Percentiles rank a stretch among this genome's conserved stretches.
phyloP scores from a whole-genome alignment of 2,113 vertebrate genomes.

The Paracanthobrama guichenoti region DNA sequence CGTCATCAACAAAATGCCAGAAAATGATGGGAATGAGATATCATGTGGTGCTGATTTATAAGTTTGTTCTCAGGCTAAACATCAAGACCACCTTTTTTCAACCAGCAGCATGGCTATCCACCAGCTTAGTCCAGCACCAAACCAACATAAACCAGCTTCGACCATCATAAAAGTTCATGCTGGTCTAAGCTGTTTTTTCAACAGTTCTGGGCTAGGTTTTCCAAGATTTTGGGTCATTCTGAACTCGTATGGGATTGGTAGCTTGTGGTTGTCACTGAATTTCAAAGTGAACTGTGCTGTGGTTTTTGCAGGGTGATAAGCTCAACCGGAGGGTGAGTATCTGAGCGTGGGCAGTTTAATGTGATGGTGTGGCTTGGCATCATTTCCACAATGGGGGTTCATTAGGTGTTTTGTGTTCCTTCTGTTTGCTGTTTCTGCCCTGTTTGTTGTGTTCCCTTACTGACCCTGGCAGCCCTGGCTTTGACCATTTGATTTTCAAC shows the following conservation, averaged over 20 bases:
- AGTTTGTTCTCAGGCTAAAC: neutral
- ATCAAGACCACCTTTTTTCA: neutral
- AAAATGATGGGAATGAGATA: too few species aligned
- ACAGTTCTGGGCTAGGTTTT: neutral
- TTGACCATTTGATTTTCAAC: conserved; percentile 40
- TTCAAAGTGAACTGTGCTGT: conserved; percentile 68
- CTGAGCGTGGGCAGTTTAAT: conserved; percentile 73
- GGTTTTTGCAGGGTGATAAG: conserved; percentile 99
- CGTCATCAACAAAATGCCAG: too few species aligned
- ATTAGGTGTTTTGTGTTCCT: conserved; percentile 48
- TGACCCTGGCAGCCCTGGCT: conserved; percentile 54
- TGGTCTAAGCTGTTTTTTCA: conserved; percentile 5
- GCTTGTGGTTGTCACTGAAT: conserved; percentile 47
- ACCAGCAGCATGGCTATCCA: neutral
- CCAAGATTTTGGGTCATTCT: neutral
- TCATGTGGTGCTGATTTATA: neutral
- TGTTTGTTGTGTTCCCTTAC: conserved; percentile 39
- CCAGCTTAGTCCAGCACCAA: neutral
- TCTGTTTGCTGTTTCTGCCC: conserved; percentile 32
- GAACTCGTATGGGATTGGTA: conserved; percentile 2
- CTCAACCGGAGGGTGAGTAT: conserved; percentile 95
- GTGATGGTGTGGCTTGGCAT: conserved; percentile 68
- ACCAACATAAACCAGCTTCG: neutral
- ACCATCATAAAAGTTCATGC: neutral
- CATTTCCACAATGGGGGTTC: conserved; percentile 55